Evolutionary conservation across 2,797 vertebrate species (phyloP).

Genomic region (Sebastes minor): DNA sequence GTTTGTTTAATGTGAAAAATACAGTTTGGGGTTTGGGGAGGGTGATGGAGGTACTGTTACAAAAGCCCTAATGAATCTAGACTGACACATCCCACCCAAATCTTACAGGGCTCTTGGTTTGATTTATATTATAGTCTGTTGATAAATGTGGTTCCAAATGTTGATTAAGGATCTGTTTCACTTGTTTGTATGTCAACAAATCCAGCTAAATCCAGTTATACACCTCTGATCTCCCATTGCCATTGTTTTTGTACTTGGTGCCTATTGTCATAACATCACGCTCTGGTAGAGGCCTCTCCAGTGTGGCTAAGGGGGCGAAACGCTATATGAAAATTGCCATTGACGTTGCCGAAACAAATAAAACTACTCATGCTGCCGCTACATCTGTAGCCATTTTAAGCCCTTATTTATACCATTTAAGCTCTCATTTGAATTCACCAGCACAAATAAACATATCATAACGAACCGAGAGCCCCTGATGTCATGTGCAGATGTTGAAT

Average conservation of each 20-base stretch:
- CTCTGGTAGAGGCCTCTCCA: conserved; percentile 68
- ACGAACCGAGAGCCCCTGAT: conserved; percentile 72
- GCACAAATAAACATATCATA: conserved; percentile 83
- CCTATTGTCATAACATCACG: conserved; percentile 82
- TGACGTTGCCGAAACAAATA: conserved; percentile 80
- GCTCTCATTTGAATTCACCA: conserved; percentile 81
- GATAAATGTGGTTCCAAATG: conserved; percentile 81
- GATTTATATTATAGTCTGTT: conserved; percentile 71
- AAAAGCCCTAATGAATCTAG: conserved; percentile 74
- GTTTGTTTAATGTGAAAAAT: conserved; percentile 79
- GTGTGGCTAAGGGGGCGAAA: conserved; percentile 61
- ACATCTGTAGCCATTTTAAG: conserved; percentile 84
- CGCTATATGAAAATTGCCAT: conserved; percentile 78
- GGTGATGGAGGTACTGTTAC: conserved; percentile 75
- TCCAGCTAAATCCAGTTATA: conserved; percentile 74
- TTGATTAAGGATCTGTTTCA: conserved; percentile 81
- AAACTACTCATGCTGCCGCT: conserved; percentile 74
- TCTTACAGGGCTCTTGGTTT: conserved; percentile 59
- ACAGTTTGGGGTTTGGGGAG: conserved; percentile 59
- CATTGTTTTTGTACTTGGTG: conserved; percentile 77
- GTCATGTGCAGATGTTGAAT: conserved; percentile 80
- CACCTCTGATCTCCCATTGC: conserved; percentile 78
- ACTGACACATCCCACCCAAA: conserved; percentile 81
- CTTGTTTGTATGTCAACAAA: conserved; percentile 84
- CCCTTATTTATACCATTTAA: conserved; percentile 80